Conservation (phyloP, 2,113 vertebrate species). For the Trichomycterus rosablanca region DNA sequence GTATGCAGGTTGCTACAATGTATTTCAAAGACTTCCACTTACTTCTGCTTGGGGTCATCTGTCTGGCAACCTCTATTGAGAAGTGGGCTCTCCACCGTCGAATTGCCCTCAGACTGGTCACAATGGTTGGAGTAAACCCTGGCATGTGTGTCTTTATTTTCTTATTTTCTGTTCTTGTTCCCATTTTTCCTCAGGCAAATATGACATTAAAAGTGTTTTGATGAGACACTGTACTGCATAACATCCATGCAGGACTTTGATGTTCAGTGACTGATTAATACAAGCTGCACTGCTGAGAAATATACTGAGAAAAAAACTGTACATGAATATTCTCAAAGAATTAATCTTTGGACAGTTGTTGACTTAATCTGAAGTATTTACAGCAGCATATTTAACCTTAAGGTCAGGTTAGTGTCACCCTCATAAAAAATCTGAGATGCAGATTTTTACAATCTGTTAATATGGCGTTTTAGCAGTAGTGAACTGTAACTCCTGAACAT, state of each 20-base stretch:
- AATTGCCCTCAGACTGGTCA: slow-evolving; percentile 84
- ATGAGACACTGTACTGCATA: slow-evolving; percentile 1
- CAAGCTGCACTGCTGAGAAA: too few relatives aligned
- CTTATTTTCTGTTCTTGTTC: slow-evolving; percentile 2
- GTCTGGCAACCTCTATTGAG: slow-evolving; percentile 86
- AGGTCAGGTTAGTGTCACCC: too few relatives aligned
- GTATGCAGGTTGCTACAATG: slow-evolving; percentile 74
- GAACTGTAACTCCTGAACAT: too few relatives aligned
- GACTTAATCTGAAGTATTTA: too few relatives aligned
- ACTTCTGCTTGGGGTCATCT: slow-evolving; percentile 82
- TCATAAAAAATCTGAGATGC: too few relatives aligned
- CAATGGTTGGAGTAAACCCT: slow-evolving; percentile 83
- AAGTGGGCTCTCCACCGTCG: slow-evolving; percentile 93
- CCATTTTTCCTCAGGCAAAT: neutral
- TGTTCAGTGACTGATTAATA: neutral
- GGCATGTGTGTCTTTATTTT: slow-evolving; percentile 67
- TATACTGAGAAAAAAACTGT: neutral
- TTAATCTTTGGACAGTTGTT: too few relatives aligned
- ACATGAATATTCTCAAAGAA: neutral
- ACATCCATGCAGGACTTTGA: neutral
- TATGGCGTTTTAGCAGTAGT: too few relatives aligned
- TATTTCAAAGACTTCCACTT: slow-evolving; percentile 95
- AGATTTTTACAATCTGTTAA: too few relatives aligned
- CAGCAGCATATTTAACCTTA: too few relatives aligned
- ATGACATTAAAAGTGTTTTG: neutral